These are phyloP conservation scores for Nothura maculosa DNA, from an alignment of 2,797 vertebrate genomes.

Conservation along the genomic window DNA sequence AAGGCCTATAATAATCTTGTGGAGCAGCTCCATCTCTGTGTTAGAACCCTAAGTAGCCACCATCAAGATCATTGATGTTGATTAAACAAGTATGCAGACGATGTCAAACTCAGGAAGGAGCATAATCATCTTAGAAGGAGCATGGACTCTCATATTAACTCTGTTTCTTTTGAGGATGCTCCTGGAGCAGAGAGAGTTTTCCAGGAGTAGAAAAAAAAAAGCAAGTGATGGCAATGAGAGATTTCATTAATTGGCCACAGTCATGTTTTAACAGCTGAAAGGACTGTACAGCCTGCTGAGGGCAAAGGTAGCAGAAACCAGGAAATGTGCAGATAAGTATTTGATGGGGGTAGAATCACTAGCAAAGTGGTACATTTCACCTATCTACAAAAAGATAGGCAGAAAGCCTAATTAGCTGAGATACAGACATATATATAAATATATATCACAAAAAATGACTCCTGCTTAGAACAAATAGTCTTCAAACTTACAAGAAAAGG, in stretches of 20 bases:
- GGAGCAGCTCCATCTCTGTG: not conserved
- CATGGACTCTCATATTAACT: not conserved
- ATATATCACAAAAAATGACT: not conserved
- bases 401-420: not conserved
- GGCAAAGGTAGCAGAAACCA: not conserved
- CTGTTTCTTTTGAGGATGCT: not conserved
- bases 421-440: not conserved
- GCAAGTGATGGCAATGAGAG: not conserved
- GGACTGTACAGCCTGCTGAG: not conserved
- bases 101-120: not conserved
- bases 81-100: not conserved
- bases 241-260: not conserved
- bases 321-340: not conserved
- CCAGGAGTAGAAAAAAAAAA: not conserved
- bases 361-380: not conserved
- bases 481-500: not conserved
- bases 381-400: not conserved
- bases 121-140: not conserved
- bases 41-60: not conserved
- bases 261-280: not conserved
- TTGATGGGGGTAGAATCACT: not conserved
- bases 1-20: not conserved
- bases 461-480: rapidly evolving
- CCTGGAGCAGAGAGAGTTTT: not conserved
- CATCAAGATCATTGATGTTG: not conserved